Conservation (phyloP, 1,140 invertebrate species). For the Eumeta japonica region DNA sequence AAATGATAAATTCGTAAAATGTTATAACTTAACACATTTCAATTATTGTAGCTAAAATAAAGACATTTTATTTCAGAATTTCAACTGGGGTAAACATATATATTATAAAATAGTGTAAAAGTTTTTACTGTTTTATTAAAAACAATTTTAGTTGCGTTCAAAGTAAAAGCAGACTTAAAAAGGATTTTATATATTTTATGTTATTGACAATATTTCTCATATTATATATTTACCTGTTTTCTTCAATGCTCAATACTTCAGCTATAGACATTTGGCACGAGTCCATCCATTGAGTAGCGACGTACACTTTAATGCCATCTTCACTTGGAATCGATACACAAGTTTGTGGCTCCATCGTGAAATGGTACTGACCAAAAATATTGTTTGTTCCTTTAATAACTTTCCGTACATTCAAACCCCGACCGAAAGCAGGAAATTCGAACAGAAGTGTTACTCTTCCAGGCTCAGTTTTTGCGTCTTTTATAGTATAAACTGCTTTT, state of each 20-base stretch:
- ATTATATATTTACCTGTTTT: constrained; percentile 36
- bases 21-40: no score
- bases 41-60: no score
- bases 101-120: no score
- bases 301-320: constrained; percentile 62
- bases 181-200: no score
- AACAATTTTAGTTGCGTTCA: no score
- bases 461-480: constrained; percentile 54
- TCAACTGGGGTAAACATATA: no score
- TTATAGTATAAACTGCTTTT: constrained; percentile 57
- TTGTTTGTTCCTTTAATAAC: constrained; percentile 48
- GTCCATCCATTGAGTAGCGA: constrained; percentile 65
- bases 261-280: constrained; percentile 61
- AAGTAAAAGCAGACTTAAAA: no score
- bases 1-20: no score
- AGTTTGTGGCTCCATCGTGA: constrained; percentile 65
- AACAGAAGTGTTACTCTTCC: constrained; percentile 15
- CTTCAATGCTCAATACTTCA: constrained; percentile 47
- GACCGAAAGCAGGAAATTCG: constrained; percentile 17
- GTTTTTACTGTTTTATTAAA: no score
- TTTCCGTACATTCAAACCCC: constrained; percentile 35
- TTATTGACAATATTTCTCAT: no score
- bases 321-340: constrained; percentile 62
- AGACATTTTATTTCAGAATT: no score
- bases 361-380: constrained; percentile 59